Conservation (phyloP, 2,888 invertebrate genomes). For the Lypha dubia region DNA sequence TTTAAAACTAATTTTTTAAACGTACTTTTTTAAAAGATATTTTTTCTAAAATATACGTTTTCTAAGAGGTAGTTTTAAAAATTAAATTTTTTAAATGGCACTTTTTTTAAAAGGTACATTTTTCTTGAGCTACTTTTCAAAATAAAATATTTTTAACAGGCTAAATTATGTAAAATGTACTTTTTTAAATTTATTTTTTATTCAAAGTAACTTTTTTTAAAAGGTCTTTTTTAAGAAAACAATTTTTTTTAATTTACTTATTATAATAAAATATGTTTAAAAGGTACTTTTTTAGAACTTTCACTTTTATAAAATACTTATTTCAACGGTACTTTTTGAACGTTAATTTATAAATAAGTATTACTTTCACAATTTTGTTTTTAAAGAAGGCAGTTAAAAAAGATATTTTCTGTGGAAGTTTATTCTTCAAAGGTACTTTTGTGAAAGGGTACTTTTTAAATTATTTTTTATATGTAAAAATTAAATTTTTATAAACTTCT, state of each 20-base stretch:
- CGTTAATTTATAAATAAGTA: background rate
- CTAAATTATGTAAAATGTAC: background rate
- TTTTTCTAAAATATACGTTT: background rate
- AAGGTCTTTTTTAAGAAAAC: background rate
- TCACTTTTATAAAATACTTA: background rate
- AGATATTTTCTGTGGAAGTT: no score
- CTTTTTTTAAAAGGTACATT: background rate
- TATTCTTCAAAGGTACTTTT: no score
- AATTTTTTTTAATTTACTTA: background rate
- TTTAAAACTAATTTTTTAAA: background rate
- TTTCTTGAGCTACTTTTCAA: background rate
- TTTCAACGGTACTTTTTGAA: background rate
- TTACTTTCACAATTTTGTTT: no score
- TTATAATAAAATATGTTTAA: background rate
- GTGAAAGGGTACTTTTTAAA: no score
- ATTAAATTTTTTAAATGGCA: background rate
- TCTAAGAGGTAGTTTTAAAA: background rate
- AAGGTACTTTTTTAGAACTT: no score
- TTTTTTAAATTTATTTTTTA: background rate
- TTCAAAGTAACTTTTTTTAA: background rate
- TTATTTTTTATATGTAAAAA: no score
- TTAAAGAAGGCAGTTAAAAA: no score
- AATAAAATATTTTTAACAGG: no score
- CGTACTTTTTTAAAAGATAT: background rate
- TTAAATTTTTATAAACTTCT: no score